Conservation (phyloP, 2,888 invertebrate species). For the Erebia aethiops region DNA sequence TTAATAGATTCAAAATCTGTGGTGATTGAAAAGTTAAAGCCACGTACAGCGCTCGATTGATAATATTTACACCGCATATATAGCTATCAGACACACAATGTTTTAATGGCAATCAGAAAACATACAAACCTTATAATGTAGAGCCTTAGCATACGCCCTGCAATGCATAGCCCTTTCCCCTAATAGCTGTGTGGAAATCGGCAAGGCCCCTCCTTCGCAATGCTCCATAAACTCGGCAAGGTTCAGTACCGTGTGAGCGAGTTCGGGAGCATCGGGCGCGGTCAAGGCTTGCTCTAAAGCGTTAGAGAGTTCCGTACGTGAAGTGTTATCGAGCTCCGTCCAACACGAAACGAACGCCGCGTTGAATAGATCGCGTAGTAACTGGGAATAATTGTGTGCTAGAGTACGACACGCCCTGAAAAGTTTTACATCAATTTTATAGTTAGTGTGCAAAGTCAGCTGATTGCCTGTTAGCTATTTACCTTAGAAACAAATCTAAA, state of each 20-base stretch:
- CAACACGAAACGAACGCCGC: constrained; percentile 99
- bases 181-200: constrained; percentile 92
- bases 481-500: not conserved
- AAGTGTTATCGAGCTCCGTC: constrained; percentile 93
- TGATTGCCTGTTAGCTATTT: no score
- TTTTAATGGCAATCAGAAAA: not conserved
- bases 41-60: not conserved
- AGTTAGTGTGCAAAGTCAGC: not conserved
- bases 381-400: constrained; percentile 96
- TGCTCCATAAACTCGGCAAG: constrained; percentile 99
- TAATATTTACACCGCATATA: not conserved
- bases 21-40: no score
- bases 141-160: constrained; percentile 87
- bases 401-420: constrained; percentile 93
- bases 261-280: constrained; percentile 96
- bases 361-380: constrained; percentile 98
- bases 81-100: no score
- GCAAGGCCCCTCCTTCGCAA: constrained; percentile 97
- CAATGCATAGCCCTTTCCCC: constrained; percentile 98
- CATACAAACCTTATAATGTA: constrained; percentile 81
- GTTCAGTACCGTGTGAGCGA: constrained; percentile 97
- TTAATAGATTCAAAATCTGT: not conserved
- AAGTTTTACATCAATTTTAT: constrained; percentile 1
- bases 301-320: constrained; percentile 92
- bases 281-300: constrained; percentile 94